These are phyloP conservation scores for Cartodere bifasciata DNA, from an alignment of 2,888 invertebrate genomes.

Conservation along the genomic window DNA sequence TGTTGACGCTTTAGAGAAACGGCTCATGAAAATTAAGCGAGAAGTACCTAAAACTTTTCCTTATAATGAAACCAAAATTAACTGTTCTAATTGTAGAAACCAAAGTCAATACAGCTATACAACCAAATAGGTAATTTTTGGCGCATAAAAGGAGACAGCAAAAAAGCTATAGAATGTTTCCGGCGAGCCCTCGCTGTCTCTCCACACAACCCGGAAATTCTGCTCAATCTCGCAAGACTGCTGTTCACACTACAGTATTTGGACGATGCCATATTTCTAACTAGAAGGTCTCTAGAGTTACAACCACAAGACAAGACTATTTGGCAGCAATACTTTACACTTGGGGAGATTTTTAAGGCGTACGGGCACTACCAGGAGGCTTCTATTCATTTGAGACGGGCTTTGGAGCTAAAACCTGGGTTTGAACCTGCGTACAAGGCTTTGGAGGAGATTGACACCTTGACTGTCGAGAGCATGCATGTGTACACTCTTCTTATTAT, in stretches of 20 bases:
- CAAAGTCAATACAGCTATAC: constrained; percentile 71
- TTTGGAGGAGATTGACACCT: constrained; percentile 68
- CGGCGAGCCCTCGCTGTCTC: constrained; percentile 72
- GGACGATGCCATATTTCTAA: constrained; percentile 81
- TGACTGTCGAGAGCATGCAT: constrained; percentile 69
- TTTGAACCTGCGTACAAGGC: constrained; percentile 71
- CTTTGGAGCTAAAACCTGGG: constrained; percentile 72
- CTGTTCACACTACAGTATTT: constrained; percentile 76
- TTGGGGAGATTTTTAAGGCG: constrained; percentile 84
- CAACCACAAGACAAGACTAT: constrained; percentile 76
- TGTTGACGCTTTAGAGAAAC: constrained; percentile 58
- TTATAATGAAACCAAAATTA: constrained; percentile 1
- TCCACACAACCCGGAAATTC: constrained; percentile 75
- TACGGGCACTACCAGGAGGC: constrained; percentile 85
- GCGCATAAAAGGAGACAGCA: constrained; percentile 79
- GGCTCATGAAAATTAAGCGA: constrained; percentile 63
- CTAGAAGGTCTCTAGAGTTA: constrained; percentile 70
- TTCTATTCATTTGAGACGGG: constrained; percentile 67
- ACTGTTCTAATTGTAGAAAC: constrained; percentile 41
- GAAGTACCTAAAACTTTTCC: constrained; percentile 37
- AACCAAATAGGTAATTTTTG: constrained; percentile 89
- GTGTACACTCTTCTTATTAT: constrained; percentile 80
- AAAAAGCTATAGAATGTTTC: constrained; percentile 81
- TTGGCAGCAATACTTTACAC: constrained; percentile 85
- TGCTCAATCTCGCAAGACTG: constrained; percentile 73